These are phyloP conservation scores for Plebejus argus DNA, from an alignment of 2,888 invertebrate genomes.

Conservation along the genomic window DNA sequence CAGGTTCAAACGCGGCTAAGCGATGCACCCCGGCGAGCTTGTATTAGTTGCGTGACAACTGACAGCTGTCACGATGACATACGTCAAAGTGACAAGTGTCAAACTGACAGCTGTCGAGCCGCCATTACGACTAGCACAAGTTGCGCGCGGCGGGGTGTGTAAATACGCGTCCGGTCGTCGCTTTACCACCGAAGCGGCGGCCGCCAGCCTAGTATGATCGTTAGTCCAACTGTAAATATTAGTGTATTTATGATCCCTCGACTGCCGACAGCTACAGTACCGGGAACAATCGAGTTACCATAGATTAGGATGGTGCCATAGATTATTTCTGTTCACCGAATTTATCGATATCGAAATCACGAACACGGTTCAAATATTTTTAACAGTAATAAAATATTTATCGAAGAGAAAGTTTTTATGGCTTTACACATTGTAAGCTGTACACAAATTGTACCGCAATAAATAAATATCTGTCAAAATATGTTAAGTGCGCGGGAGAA, in stretches of 20 bases:
- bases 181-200: constrained; percentile 23
- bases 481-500: not conserved
- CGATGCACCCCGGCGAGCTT: not conserved
- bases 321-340: constrained; percentile 48
- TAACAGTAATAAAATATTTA: not conserved
- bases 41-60: not conserved
- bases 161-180: not conserved
- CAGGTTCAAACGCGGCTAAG: constrained; percentile 89
- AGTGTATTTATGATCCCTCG: constrained; percentile 68
- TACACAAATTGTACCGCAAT: not conserved
- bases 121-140: constrained; percentile 6
- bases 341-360: constrained; percentile 43
- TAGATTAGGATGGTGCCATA: constrained; percentile 76
- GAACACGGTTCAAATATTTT: constrained; percentile 10
- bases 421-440: not conserved
- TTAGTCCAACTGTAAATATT: constrained; percentile 76
- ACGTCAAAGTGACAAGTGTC: not conserved
- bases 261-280: constrained; percentile 66
- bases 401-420: not conserved
- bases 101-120: not conserved
- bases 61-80: not conserved
- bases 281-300: constrained; percentile 77
- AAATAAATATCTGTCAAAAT: not conserved
- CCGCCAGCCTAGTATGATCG: constrained; percentile 60
- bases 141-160: not conserved